Evolutionary conservation across 2,888 invertebrate genomes (phyloP).

Genomic region (Phaonia tiefii): DNA sequence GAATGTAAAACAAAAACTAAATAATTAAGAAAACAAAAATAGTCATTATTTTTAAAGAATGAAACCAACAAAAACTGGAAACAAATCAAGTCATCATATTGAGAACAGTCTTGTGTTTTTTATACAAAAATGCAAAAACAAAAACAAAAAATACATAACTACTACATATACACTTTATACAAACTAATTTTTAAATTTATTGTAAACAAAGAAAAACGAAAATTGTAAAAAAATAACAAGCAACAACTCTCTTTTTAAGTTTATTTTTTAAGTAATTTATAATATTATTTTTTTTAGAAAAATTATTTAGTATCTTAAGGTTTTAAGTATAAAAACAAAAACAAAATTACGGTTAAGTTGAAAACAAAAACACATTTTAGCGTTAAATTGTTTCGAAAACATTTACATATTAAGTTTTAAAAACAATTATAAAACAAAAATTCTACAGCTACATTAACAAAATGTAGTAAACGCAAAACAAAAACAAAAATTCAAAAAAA

Average conservation of each 20-base stretch:
- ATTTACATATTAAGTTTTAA: slow-evolving; percentile 63
- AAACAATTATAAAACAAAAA: slow-evolving; percentile 42
- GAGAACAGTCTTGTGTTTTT: slow-evolving; percentile 59
- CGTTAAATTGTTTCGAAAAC: slow-evolving; percentile 68
- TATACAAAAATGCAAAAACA: slow-evolving; percentile 9
- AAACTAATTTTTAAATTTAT: not conserved
- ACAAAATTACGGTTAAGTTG: slow-evolving; percentile 18
- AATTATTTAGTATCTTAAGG: slow-evolving; percentile 56
- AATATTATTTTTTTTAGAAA: slow-evolving; percentile 59
- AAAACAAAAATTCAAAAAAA: no score
- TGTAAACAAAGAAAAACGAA: slow-evolving; percentile 9
- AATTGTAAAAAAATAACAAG: slow-evolving; percentile 21
- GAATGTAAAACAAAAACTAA: slow-evolving; percentile 44
- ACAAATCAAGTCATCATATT: slow-evolving; percentile 63
- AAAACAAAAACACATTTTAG: slow-evolving; percentile 45
- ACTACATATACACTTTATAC: slow-evolving; percentile 23
- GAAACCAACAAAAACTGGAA: slow-evolving; percentile 49
- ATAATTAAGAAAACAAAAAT: slow-evolving; percentile 24
- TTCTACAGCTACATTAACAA: slow-evolving; percentile 13
- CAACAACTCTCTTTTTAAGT: slow-evolving; percentile 20
- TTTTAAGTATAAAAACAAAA: slow-evolving; percentile 13
- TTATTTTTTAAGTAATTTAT: slow-evolving; percentile 39
- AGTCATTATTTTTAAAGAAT: slow-evolving; percentile 29
- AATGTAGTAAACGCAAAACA: not conserved
- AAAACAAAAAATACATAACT: slow-evolving; percentile 11